Evolutionary conservation across 2,888 invertebrate genomes (phyloP).

Genomic region (Gastrophysa polygoni): DNA sequence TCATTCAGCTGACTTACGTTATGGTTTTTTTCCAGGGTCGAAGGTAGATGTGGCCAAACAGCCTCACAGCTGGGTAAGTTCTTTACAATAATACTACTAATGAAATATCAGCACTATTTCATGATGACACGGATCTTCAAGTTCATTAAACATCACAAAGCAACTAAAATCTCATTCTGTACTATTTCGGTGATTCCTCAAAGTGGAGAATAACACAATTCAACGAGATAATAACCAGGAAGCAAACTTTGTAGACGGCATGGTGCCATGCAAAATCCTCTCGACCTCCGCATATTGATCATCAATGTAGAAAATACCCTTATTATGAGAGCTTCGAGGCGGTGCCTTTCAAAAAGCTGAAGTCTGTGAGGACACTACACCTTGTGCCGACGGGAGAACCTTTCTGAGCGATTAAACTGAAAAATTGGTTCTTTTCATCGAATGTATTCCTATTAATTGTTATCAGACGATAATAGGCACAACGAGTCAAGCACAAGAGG

Average conservation of each 20-base stretch:
- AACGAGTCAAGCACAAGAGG: constrained; percentile 6
- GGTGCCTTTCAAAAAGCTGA: constrained; percentile 22
- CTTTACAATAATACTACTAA: not conserved
- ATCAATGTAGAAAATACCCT: constrained; percentile 50
- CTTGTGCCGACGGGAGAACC: not conserved
- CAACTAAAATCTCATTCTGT: too few species aligned
- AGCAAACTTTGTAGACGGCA: constrained; percentile 29
- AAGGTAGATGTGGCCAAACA: constrained; percentile 61
- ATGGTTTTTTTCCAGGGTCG: constrained; percentile 52
- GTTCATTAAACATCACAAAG: too few species aligned
- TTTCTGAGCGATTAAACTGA: constrained; percentile 15
- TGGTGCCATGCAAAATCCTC: constrained; percentile 29
- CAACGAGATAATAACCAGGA: not conserved
- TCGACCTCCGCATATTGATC: constrained; percentile 39
- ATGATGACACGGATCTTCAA: too few species aligned
- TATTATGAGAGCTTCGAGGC: constrained; percentile 45
- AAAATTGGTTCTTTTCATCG: constrained; percentile 9
- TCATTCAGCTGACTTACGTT: constrained; percentile 1
- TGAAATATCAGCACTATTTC: too few species aligned
- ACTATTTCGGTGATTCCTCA: constrained; percentile 21
- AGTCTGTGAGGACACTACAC: constrained; percentile 11
- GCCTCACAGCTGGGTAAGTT: constrained; percentile 61
- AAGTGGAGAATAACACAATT: not conserved
- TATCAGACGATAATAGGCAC: constrained; percentile 6
- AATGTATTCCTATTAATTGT: constrained; percentile 13